phyloP scores from a whole-genome alignment of 1,140 invertebrate genomes.

The Drosophila insularis region DNA sequence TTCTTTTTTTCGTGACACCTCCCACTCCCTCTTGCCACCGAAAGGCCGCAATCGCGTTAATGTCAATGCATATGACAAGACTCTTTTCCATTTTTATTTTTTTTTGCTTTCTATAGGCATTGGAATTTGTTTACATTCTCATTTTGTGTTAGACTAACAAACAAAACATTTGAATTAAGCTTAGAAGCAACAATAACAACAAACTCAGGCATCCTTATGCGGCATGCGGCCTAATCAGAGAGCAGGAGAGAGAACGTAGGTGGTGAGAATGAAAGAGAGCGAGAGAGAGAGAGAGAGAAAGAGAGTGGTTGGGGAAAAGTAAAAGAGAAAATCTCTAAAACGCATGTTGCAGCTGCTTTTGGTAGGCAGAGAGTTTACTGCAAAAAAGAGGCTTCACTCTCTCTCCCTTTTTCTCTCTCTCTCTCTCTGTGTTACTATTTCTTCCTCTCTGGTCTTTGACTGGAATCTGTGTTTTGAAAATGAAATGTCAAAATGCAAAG shows the following conservation, averaged over 20 bases:
- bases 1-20: constrained; percentile 4
- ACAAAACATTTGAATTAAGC: constrained; percentile 14
- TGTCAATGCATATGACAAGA: constrained; percentile 1
- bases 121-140: constrained; percentile 72
- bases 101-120: constrained; percentile 19
- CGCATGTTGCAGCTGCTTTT: neutral
- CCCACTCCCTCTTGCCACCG: neutral
- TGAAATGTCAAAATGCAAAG: constrained; percentile 75
- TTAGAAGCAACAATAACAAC: constrained; percentile 22
- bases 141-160: constrained; percentile 36
- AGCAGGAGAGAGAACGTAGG: neutral
- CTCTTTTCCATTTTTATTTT: constrained; percentile 10
- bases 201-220: constrained; percentile 35
- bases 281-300: constrained; percentile 14
- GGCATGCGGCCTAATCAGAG: constrained; percentile 1
- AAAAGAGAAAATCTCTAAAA: neutral
- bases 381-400: constrained; percentile 30
- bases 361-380: constrained; percentile 1
- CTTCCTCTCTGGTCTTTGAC: constrained; percentile 11
- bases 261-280: constrained; percentile 23
- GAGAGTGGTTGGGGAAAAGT: neutral
- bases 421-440: neutral
- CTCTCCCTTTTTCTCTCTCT: neutral
- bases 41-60: constrained; percentile 6
- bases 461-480: constrained; percentile 78